Conservation (phyloP, 2,888 invertebrate genomes). For the Caenorhabditis virilis region DNA sequence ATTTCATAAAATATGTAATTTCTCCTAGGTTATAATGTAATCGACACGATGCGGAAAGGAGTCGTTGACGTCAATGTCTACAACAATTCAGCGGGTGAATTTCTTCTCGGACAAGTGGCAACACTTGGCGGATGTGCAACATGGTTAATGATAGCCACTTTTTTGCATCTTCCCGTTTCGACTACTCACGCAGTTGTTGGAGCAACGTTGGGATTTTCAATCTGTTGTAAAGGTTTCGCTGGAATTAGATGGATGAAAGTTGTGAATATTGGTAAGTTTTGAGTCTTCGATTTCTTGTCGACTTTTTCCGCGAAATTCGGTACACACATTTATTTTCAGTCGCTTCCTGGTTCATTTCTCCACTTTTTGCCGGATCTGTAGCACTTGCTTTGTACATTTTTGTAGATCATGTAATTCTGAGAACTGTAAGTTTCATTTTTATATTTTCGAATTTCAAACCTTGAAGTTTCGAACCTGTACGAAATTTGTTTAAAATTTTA, state of each 20-base stretch:
- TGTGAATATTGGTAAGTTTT: conserved; percentile 75
- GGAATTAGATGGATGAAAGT: conserved; percentile 85
- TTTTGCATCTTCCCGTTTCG: conserved; percentile 90
- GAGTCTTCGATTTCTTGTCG: conserved; percentile 34
- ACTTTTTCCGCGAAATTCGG: background rate
- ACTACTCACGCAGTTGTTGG: conserved; percentile 98
- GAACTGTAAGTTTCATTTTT: conserved; percentile 35
- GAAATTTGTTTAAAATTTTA: background rate
- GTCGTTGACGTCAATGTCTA: conserved; percentile 88
- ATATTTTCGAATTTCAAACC: conserved; percentile 1
- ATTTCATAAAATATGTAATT: background rate
- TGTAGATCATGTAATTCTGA: conserved; percentile 73
- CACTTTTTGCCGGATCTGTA: conserved; percentile 85
- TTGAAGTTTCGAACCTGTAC: background rate
- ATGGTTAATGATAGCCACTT: conserved; percentile 91
- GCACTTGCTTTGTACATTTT: conserved; percentile 74
- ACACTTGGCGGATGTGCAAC: conserved; percentile 84
- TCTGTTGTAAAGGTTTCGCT: conserved; percentile 84
- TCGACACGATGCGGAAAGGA: conserved; percentile 96
- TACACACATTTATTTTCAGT: conserved; percentile 71
- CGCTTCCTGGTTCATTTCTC: conserved; percentile 95
- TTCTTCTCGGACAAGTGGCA: conserved; percentile 89
- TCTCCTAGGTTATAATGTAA: conserved; percentile 80
- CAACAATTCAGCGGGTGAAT: conserved; percentile 79
- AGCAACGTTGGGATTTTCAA: conserved; percentile 92